Evolutionary conservation across 2,113 vertebrate genomes (phyloP).

Genomic region (Leptocoma aspasia): DNA sequence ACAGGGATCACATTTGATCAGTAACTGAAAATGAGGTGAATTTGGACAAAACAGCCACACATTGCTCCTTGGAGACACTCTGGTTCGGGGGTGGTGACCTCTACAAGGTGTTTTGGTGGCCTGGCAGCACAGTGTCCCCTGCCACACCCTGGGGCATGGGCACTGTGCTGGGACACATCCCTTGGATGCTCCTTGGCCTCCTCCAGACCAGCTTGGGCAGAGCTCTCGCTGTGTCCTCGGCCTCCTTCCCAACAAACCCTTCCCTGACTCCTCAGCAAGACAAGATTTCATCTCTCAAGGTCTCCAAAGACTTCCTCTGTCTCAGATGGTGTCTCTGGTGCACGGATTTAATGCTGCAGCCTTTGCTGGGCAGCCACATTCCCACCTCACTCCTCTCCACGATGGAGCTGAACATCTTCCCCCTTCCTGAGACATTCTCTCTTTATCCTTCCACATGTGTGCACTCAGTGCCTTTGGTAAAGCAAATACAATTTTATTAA

Average conservation of each 20-base stretch:
- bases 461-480: neutral
- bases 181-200: accelerated
- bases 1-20: accelerated
- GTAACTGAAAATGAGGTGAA: neutral
- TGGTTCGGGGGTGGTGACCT: neutral
- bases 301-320: accelerated
- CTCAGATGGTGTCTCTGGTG: neutral
- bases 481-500: constrained; percentile 48
- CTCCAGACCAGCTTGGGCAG: neutral
- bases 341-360: neutral
- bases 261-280: neutral
- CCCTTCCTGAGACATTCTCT: neutral
- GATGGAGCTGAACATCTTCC: neutral
- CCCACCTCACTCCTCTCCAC: neutral
- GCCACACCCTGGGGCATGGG: neutral
- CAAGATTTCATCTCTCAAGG: neutral
- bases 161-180: neutral
- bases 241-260: neutral
- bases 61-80: neutral
- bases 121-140: neutral
- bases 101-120: neutral
- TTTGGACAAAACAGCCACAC: neutral
- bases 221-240: neutral
- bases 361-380: neutral
- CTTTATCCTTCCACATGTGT: neutral